Base-by-base conservation (phyloP, 2,888 invertebrate genomes). In the Mystacides longicornis region DNA sequence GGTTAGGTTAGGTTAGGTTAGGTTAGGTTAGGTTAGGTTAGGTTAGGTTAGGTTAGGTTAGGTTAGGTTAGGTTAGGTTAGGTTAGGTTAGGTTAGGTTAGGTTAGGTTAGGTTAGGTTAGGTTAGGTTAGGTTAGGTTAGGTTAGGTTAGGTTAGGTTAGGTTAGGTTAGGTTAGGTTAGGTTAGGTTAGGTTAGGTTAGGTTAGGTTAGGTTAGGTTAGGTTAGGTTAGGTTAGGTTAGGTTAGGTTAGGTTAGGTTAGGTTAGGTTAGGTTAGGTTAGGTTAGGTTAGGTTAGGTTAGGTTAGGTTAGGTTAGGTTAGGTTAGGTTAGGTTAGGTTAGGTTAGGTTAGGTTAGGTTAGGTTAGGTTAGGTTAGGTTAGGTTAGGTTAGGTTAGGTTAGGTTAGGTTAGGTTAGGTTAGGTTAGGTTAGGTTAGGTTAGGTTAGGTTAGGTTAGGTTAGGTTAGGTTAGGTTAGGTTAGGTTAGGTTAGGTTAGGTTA, bases 51-150 rank as follows among this genome's bases (percentile, higher is more conserved):
- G 48, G 48, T 48, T 48, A 22, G 48, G 20, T 48, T 21, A 22
- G 48, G 48, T 48, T 48, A 48, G 48, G 48, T 48, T 48, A 48
- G 48, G 48, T 48, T 48, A 48, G 48, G 48, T 48, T 48, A 48
- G 48, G 48, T 48, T 48, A 48, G 48, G 48, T 48, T 48, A 48
- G 48, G 48, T 19, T 48, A 27, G 27, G 27, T 27, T 27, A 27
- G 27, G 27, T 27, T 27, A 27, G 27, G 27, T 27, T 27, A 43
- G 43, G 43, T 43, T 43, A 43, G 43, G 43, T 43, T 27, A 27
- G 43, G 43, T 43, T 50, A 27, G 31, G 50, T 23, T 43, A 43
- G 43, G 43, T 43, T 43, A 43, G 43, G 43, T 43, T 43, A 43
- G 43, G 43, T 43, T 43, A 43, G 43, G 43, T 43, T 43, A 43